Evolutionary conservation across 2,888 invertebrate species (phyloP), one percentile per base, ranked within the genome.

Genomic region (Malacosoma neustria): DNA sequence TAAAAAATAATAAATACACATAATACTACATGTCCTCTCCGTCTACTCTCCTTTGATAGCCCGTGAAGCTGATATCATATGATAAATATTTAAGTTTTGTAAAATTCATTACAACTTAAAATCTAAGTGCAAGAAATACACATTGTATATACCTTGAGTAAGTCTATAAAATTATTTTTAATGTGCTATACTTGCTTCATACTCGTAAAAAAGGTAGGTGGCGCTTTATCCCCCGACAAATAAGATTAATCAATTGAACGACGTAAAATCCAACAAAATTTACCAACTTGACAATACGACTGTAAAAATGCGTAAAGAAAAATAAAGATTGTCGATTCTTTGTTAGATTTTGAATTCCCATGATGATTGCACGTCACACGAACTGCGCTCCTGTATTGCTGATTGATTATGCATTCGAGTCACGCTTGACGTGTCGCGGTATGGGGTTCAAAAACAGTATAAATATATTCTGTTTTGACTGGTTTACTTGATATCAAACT

Each of bases 371-470:
- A 59, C 71, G 73, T 75, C 70, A 75, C 66, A 63, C 53, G 55
- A 51, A 45, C 61, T 22, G 64, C 63, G 63, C 69, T 66, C 52
- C 67, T 62, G 76, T 68, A 72, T 80, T 73, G 71, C 80, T 82
- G 84, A 84, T 84, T 81, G 84, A 82, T 84, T 84, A 84, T 81
- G 72, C 76, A 80, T 79, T 80, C 82, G 49, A 61, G 67, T 68
- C 76, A 73, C 71, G 72, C 62, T 53, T 69, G 76, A 71, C 65
- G 59, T 60, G 68, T 51, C 53, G 46, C 50, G 56, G 50, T 52
- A 2, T 22, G 22, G 57, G 57, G 59, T 55, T 50, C 52, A 48
- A 58, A 74, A 75, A 75, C 73, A 75, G 74, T 66, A 54, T 50
- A 48, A 53, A 42, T 32, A 39, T 11, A 9, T 31, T 31, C 12